Evolutionary conservation across 1,140 invertebrate species (phyloP), one percentile per base, ranked within the genome.

Genomic region (Leptonema lineaticorne): DNA sequence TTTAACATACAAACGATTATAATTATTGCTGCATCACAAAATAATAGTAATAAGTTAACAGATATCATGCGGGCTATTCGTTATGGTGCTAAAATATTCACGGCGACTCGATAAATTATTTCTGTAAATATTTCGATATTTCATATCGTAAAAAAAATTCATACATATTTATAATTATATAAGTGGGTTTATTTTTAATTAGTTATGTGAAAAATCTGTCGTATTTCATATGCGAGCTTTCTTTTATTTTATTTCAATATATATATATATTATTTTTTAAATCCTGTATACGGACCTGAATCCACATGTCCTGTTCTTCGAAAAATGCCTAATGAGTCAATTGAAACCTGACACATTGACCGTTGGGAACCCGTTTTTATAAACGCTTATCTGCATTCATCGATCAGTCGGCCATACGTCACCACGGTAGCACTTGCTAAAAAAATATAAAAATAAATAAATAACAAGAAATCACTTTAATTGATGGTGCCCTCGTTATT

Each of bases 1-100:
- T 67, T 70, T 56, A 37, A 27, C 58, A 70, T 63, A 58, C 59
- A 70, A 67, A 70, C 59, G 57, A 27, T 63, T 67, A 67, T 67
- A 63, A 67, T 67, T 63, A 70, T 70, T 46, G 59, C 45, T 58
- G 50, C 66, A 45, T 63, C 64, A 67, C 67, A 67, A 70, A 63
- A n/a, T n/a, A 58, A 67, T 63, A 62, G 33, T 53, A 30, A 66
- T 57, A 58, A 22, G 64, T 66, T 66, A 66, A 57, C 64, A 66
- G 64, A 58, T 58, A 64, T 50, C 45, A 33, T 46, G 45, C 24
- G 6, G 62, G 22, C 45, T 41, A 64, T 64, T 64, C 45, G 41
- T 64, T 64, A 30, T 41, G 46, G 62, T 64, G 62, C 50, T 64
- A 64, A 64, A 29, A 64, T 64, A 64, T 64, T 28, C 41, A 50